Percentiles rank a stretch among this genome's conserved stretches.
Conservation (phyloP, 1,140 invertebrate species). For the Drosophila auraria region DNA sequence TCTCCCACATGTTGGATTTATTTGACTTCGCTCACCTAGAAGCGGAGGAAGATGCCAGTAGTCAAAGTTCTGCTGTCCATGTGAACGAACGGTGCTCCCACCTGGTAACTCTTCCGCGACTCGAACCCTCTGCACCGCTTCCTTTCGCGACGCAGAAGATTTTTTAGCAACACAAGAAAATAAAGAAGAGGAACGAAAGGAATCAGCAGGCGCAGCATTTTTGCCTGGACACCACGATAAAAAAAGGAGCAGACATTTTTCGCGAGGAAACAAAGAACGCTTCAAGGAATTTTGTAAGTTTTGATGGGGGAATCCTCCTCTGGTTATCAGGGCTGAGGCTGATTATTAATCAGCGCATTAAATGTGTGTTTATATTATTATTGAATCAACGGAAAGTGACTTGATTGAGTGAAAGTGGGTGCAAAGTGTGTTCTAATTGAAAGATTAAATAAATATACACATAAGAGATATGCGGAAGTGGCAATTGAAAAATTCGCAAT, state of each 20-base stretch:
- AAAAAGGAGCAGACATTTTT: slow-evolving; percentile 28
- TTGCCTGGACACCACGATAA: slow-evolving; percentile 24
- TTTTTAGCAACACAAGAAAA: slow-evolving; percentile 36
- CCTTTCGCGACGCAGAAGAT: slow-evolving; percentile 60
- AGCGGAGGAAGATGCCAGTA: slow-evolving; percentile 30
- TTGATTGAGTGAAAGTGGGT: slow-evolving; percentile 30
- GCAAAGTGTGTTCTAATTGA: slow-evolving; percentile 28
- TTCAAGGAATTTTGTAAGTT: slow-evolving; percentile 27
- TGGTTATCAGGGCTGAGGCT: slow-evolving; percentile 59
- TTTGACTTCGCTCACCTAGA: slow-evolving; percentile 30
- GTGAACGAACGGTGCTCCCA: slow-evolving; percentile 46
- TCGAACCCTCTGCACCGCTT: slow-evolving; percentile 26
- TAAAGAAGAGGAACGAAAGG: slow-evolving; percentile 9
- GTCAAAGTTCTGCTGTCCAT: slow-evolving; percentile 52
- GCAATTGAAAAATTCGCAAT: slow-evolving; percentile 53
- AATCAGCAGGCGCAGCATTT: slow-evolving; percentile 32
- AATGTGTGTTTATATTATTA: slow-evolving; percentile 31
- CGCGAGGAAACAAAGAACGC: slow-evolving; percentile 4
- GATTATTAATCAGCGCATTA: slow-evolving; percentile 57
- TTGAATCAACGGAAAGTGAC: slow-evolving; percentile 48
- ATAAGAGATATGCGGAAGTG: slow-evolving; percentile 46
- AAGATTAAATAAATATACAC: slow-evolving; percentile 21
- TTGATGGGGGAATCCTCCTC: slow-evolving; percentile 12
- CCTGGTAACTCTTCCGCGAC: slow-evolving; percentile 9
- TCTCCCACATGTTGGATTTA: slow-evolving; percentile 42